Conservation (phyloP, 2,113 vertebrate genomes). For the Paradisaea rubra region DNA sequence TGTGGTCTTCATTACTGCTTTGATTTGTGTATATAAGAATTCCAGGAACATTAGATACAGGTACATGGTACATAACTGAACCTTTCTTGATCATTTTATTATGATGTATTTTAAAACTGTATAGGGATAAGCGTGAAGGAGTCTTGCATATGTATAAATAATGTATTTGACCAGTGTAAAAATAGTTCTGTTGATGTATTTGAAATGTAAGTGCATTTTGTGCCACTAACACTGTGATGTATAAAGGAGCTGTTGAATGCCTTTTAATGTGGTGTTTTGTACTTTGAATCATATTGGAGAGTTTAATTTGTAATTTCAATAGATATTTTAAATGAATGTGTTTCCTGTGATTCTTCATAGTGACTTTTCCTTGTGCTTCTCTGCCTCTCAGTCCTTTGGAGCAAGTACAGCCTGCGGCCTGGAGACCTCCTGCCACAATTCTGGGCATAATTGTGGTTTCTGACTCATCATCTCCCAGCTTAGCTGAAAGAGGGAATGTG, state of each 20-base stretch:
- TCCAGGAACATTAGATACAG: constrained; percentile 31
- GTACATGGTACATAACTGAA: constrained; percentile 17
- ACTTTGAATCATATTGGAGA: constrained; percentile 61
- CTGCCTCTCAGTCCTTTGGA: not conserved
- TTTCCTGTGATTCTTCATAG: constrained; percentile 34
- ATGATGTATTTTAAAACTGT: constrained; percentile 64
- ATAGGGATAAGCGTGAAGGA: constrained; percentile 69
- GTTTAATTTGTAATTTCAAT: constrained; percentile 75
- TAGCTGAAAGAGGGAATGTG: not conserved
- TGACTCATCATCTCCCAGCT: not conserved
- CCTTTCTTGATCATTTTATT: constrained; percentile 42
- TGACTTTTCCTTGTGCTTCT: not conserved
- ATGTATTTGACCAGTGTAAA: constrained; percentile 59
- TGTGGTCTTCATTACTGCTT: constrained; percentile 2
- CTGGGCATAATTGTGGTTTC: not conserved
- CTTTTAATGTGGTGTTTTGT: constrained; percentile 76
- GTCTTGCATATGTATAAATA: constrained; percentile 65
- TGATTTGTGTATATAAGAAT: not conserved
- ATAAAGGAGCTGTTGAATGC: constrained; percentile 71
- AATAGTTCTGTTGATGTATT: constrained; percentile 61
- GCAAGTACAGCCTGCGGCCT: not conserved
- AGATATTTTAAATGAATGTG: constrained; percentile 72
- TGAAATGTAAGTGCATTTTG: constrained; percentile 72
- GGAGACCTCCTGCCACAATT: not conserved
- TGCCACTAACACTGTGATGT: constrained; percentile 92